Base-by-base conservation (phyloP, 2,888 invertebrate species). In the Ommatoiulus sabulosus region DNA sequence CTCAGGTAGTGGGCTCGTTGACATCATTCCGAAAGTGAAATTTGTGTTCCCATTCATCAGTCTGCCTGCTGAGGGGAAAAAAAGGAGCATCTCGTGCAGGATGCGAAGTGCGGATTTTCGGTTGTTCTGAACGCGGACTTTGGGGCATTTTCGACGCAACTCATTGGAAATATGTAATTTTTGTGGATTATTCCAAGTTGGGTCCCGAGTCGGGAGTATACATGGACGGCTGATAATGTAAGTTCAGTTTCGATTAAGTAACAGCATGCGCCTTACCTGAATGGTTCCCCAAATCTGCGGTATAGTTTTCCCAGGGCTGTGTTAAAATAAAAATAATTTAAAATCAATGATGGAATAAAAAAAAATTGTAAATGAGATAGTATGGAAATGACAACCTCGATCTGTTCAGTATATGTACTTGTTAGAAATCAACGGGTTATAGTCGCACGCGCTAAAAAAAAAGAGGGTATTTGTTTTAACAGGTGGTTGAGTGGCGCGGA, bases 1-100 rank as follows among this genome's bases (percentile, higher is more conserved):
- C n/a, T n/a, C n/a, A n/a, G n/a, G n/a, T n/a, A n/a, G n/a, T n/a
- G n/a, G n/a, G n/a, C n/a, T n/a, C n/a, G n/a, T n/a, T n/a, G n/a
- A n/a, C n/a, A n/a, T n/a, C n/a, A n/a, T n/a, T n/a, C n/a, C 57
- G 57, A 57, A 57, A 57, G 57, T 57, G 57, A 57, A 57, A 57
- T 57, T 15, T 57, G 57, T 57, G 57, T 4, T 57, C 57, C 17
- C 57, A 57, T 57, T 57, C 57, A 57, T 57, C 57, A 57, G 10
- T 57, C 57, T 15, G 17, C 46, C 57, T 57, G 57, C 57, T 57
- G 57, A 57, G 17, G 57, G 15, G 15, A 10, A 57, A 57, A 1
- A 57, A 57, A 57, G 15, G 3, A 17, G 57, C 46, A 46, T 57
- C 17, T 15, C 10, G 57, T 4, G 4, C 57, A 17, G 57, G 57